These are phyloP conservation scores for Chloroclysta siterata DNA, from an alignment of 2,888 invertebrate species.

Conservation along the genomic window DNA sequence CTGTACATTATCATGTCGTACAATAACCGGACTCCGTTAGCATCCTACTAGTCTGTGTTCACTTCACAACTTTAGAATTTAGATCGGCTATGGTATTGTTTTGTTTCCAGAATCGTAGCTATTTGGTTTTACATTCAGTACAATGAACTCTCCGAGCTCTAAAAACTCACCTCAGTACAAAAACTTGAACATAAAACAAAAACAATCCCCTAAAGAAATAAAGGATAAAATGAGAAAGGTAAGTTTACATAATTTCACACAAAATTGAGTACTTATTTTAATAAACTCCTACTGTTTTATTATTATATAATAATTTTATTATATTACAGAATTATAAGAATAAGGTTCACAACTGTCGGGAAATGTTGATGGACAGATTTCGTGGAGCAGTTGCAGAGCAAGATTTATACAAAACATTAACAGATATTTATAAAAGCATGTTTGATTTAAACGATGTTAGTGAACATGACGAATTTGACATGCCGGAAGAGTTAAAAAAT, in stretches of 20 bases:
- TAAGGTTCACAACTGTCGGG: constrained; percentile 70
- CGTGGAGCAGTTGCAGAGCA: constrained; percentile 57
- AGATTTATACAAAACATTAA: constrained; percentile 62
- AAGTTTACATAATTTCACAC: constrained; percentile 13
- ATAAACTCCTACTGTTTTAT: background rate
- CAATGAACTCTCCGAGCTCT: constrained; percentile 60
- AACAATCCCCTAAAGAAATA: constrained; percentile 71
- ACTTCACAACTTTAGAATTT: too few relatives aligned
- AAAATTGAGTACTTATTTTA: background rate
- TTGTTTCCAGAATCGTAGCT: too few relatives aligned
- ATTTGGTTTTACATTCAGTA: background rate
- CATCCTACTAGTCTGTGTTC: too few relatives aligned
- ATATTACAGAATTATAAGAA: constrained; percentile 67
- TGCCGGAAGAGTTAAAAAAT: constrained; percentile 67
- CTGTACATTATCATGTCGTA: too few relatives aligned
- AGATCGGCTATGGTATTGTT: too few relatives aligned
- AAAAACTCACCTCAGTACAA: constrained; percentile 65
- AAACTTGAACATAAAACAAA: constrained; percentile 60
- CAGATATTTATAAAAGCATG: constrained; percentile 68
- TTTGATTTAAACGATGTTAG: constrained; percentile 55
- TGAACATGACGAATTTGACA: constrained; percentile 65
- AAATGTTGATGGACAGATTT: constrained; percentile 67
- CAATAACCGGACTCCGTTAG: too few relatives aligned
- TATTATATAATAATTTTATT: background rate
- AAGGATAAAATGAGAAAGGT: constrained; percentile 80